Evolutionary conservation across 2,113 vertebrate genomes (phyloP), one percentile per base, ranked within the genome.

Genomic region (Perca fluviatilis): DNA sequence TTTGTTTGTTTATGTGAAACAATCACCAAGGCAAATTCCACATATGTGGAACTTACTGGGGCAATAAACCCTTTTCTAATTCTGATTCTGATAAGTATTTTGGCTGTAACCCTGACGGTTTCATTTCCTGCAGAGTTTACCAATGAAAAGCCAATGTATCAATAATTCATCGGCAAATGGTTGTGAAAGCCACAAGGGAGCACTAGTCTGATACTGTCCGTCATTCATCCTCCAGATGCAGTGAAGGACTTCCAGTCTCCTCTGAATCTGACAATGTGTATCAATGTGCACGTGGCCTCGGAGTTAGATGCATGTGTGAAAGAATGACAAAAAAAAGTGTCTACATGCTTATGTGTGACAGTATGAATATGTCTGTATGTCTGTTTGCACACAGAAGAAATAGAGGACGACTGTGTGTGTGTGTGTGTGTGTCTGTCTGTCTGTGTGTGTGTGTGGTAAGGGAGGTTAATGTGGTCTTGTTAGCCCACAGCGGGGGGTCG

Each of bases 401-500:
- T 0, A n/a, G 46, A 43, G 6, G 14, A 40, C 4, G 33, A 33
- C 33, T 21, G 18, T 13, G 54, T 49, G 67, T 54, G 18, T 63
- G 21, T 47, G 53, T 66, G 47, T 54, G 49, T 57, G 50, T 25
- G 27, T 51, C 30, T 21, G 27, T 51, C 23, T 21, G 56, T 79
- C n/a, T 78, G 30, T 79, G 71, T 86, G 80, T 30, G 83, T 85
- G 80, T 81, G 79, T 74, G 79, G 68, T 25, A 47, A 64, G 30
- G 89, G 93, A 94, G 94, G 94, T 91, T 94, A 86, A 92, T 95
- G 93, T 74, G 92, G 86, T 94, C 95, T 93, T 92, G 95, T 96
- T 96, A 95, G 94, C 88, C 73, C 92, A 78, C 92, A 91, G 94
- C 93, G 61, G 96, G 97, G 94, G 96, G 95, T 88, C 90, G 95